Percentiles rank a stretch among this genome's conserved stretches.
phyloP scores from a whole-genome alignment of 2,113 vertebrate genomes.

The Plestiodon gilberti region DNA sequence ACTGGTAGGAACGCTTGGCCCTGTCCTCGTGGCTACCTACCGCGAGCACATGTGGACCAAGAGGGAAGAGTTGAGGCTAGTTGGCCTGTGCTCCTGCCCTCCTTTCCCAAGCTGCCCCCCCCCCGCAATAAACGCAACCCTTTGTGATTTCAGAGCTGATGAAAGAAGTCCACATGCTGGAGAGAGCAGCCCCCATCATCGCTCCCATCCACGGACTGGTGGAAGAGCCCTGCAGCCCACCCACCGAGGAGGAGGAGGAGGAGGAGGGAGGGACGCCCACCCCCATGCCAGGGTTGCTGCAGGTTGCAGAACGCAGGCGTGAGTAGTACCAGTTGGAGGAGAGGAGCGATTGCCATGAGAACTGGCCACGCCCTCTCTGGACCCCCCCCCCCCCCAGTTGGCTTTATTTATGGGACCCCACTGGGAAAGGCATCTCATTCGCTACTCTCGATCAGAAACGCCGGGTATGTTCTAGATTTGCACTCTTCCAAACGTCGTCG shows the following conservation, averaged over 20 bases:
- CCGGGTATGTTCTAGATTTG: too few relatives aligned
- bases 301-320: slow-evolving; percentile 93
- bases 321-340: slow-evolving; percentile 80
- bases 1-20: not conserved
- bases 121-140: too few relatives aligned
- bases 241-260: slow-evolving; percentile 80
- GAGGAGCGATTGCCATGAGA: too few relatives aligned
- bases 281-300: slow-evolving; percentile 87
- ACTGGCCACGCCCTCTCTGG: not conserved
- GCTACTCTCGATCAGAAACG: too few relatives aligned
- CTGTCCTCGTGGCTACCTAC: not conserved
- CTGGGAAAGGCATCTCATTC: too few relatives aligned
- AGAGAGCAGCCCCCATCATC: slow-evolving; percentile 62
- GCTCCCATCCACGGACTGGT: slow-evolving; percentile 77
- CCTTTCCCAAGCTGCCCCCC: not conserved
- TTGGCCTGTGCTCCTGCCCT: not conserved
- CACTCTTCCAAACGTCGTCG: too few relatives aligned
- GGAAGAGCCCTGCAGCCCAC: slow-evolving; percentile 75
- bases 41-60: not conserved
- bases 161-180: slow-evolving; percentile 80
- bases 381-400: not conserved
- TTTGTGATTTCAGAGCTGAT: slow-evolving; percentile 76
- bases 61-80: too few relatives aligned
- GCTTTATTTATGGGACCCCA: not conserved
- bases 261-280: slow-evolving; percentile 81